These are phyloP conservation scores for Amphiura filiformis DNA, from an alignment of 35 echinoderm and acorn worm genomes.

Conservation along the genomic window DNA sequence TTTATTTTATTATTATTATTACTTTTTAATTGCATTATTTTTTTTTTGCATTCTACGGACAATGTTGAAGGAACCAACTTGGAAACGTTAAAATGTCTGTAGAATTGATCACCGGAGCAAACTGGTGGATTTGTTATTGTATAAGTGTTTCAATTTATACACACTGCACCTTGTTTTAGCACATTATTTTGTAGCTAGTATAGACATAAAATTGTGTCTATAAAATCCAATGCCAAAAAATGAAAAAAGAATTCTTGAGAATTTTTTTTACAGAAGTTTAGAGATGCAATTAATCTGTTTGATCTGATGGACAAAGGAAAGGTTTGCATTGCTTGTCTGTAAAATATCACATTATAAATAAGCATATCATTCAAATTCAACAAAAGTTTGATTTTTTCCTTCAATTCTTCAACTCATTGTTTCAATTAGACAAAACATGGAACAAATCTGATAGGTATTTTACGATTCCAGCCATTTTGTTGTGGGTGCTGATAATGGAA, in stretches of 20 bases:
- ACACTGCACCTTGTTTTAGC: neutral
- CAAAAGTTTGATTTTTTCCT: too few relatives aligned
- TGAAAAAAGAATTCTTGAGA: neutral
- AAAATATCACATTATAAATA: too few relatives aligned
- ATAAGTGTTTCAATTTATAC: neutral
- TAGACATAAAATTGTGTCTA: neutral
- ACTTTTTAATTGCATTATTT: neutral
- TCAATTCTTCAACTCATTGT: too few relatives aligned
- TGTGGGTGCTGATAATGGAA: too few relatives aligned
- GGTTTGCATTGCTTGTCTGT: neutral
- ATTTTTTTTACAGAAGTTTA: neutral
- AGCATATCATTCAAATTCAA: too few relatives aligned
- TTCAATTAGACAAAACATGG: too few relatives aligned
- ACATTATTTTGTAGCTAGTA: neutral
- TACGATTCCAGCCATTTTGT: too few relatives aligned
- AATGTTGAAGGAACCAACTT: neutral
- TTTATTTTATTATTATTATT: neutral
- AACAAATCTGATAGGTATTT: too few relatives aligned
- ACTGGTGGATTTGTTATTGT: neutral
- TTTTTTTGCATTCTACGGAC: neutral
- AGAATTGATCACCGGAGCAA: too few relatives aligned
- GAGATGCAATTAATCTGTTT: neutral
- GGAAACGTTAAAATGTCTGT: neutral
- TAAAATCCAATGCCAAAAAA: neutral
- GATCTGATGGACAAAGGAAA: neutral